Evolutionary conservation across 2,797 vertebrate species (phyloP).

Genomic region (Coracias cyanogaster): DNA sequence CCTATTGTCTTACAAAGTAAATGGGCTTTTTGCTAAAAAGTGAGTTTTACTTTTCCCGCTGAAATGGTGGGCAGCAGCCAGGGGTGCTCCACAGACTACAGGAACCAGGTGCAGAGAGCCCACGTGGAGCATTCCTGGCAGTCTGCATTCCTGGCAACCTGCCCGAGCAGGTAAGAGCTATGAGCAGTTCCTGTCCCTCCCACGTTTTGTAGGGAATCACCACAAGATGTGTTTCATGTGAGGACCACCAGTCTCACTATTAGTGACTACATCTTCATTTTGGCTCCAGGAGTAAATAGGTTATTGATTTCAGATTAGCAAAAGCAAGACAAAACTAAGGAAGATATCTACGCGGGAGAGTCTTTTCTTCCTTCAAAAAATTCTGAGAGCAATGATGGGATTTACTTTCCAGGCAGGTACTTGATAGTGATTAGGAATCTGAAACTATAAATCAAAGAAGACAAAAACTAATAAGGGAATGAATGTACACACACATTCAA

Average conservation of each 20-base stretch:
- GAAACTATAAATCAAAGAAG: background rate
- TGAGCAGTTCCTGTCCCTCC: background rate
- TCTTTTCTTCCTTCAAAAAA: background rate
- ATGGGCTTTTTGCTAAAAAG: background rate
- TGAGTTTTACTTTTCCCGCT: background rate
- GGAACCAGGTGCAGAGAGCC: accelerated
- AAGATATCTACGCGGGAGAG: background rate
- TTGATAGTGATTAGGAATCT: background rate
- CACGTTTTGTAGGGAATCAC: background rate
- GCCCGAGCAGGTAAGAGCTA: background rate
- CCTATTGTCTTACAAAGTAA: background rate
- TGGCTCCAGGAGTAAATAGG: background rate
- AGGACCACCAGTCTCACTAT: accelerated
- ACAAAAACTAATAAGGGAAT: background rate
- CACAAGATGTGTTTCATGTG: background rate
- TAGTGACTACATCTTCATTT: background rate
- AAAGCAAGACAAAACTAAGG: background rate
- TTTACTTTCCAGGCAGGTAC: background rate
- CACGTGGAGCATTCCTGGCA: background rate
- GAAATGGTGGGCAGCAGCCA: background rate
- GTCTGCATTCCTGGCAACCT: background rate
- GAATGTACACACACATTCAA: background rate
- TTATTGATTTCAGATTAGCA: background rate
- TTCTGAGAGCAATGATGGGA: background rate
- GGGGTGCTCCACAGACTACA: background rate